These are phyloP conservation scores for Amyelois transitella DNA, from an alignment of 1,140 invertebrate species.

Conservation along the genomic window DNA sequence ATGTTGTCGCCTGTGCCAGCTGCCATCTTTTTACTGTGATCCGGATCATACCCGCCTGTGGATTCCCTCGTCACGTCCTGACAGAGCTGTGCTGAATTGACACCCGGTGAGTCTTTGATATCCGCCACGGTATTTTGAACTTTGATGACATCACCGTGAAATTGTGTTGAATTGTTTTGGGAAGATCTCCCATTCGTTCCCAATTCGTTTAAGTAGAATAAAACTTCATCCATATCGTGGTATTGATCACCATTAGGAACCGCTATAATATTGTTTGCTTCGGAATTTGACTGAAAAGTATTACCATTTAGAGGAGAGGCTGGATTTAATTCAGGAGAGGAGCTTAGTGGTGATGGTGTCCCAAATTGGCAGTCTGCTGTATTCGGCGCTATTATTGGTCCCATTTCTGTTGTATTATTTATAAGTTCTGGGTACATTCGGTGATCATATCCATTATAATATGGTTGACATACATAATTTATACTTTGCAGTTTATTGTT, in stretches of 20 bases:
- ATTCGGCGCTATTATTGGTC: too few species aligned
- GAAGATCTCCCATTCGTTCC: conserved; percentile 33
- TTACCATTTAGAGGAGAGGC: conserved; percentile 34
- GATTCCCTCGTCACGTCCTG: conserved; percentile 62
- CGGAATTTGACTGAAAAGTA: conserved; percentile 40
- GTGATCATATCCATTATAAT: too few species aligned
- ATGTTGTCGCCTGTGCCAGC: conserved; percentile 40
- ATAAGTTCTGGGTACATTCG: too few species aligned
- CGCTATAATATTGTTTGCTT: conserved; percentile 30
- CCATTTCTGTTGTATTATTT: too few species aligned
- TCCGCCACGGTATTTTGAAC: conserved; percentile 30
- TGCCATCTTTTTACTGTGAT: conserved; percentile 61
- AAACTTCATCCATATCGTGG: conserved; percentile 25
- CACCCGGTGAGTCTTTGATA: conserved; percentile 37
- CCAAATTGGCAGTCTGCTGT: too few species aligned
- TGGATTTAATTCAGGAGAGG: conserved; percentile 36
- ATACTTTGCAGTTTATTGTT: too few species aligned
- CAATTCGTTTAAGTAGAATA: conserved; percentile 25
- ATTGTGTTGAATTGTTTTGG: conserved; percentile 53
- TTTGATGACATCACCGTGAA: conserved; percentile 57
- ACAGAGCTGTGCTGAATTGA: conserved; percentile 45
- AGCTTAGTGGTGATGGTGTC: conserved; percentile 48
- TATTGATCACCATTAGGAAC: too few species aligned
- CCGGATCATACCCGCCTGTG: conserved; percentile 56
- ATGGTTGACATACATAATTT: too few species aligned